These are phyloP conservation scores for Cerastis leucographa DNA, from an alignment of 2,888 invertebrate genomes.

Conservation along the genomic window DNA sequence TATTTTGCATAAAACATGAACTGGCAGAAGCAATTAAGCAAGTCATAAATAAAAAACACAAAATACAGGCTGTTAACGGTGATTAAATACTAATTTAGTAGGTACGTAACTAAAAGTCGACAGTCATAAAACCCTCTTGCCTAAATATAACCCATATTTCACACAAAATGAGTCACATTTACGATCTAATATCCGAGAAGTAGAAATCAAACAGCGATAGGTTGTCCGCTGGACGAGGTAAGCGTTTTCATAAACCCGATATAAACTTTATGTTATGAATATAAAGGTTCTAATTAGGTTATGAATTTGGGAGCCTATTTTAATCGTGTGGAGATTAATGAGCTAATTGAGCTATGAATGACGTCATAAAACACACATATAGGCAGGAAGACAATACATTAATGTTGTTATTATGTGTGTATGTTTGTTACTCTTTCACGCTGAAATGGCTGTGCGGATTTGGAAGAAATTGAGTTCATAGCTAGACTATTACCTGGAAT, in stretches of 20 bases:
- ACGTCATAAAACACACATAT: not conserved
- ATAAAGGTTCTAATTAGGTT: constrained; percentile 12
- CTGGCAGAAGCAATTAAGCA: too few species aligned
- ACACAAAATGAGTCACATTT: constrained; percentile 64
- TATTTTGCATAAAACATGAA: too few species aligned
- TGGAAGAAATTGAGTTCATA: not conserved
- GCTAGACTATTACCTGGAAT: not conserved
- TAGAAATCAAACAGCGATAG: constrained; percentile 65
- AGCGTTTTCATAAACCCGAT: constrained; percentile 23
- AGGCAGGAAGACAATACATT: too few species aligned
- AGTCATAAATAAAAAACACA: not conserved
- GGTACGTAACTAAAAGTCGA: constrained; percentile 5
- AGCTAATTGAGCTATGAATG: constrained; percentile 7
- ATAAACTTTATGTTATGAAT: constrained; percentile 28
- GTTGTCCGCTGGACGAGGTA: constrained; percentile 18
- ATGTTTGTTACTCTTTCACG: not conserved
- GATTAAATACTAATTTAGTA: constrained; percentile 3
- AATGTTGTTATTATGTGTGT: not conserved
- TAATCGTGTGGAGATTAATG: not conserved
- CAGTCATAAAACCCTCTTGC: not conserved
- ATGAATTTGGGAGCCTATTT: constrained; percentile 9
- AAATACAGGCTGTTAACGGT: not conserved
- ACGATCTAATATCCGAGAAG: constrained; percentile 70
- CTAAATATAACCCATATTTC: constrained; percentile 64
- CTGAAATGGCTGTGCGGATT: not conserved